phyloP scores from a whole-genome alignment of 2,113 vertebrate genomes.

The Chaetops frenatus region DNA sequence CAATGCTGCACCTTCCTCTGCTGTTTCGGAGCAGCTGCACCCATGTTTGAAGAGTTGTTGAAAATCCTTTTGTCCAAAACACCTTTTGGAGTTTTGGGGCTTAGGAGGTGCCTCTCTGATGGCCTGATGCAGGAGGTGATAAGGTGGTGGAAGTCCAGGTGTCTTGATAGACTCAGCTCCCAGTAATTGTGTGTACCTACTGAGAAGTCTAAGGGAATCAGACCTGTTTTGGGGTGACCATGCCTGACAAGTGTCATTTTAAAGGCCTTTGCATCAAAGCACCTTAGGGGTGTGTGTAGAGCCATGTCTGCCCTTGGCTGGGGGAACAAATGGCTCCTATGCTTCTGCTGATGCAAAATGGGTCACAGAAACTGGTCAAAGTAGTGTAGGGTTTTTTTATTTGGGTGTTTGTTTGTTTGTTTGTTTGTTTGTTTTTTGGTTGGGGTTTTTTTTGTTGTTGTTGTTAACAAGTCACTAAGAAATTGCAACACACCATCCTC shows the following conservation, averaged over 20 bases:
- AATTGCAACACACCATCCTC: not conserved
- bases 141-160: not conserved
- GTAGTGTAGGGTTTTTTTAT: not conserved
- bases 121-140: not conserved
- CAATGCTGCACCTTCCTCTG: not conserved
- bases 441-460: no score
- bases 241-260: not conserved
- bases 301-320: not conserved
- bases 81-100: not conserved
- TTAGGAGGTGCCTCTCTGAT: not conserved
- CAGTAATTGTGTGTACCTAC: not conserved
- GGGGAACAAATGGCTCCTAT: not conserved
- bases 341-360: not conserved
- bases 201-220: not conserved
- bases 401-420: no score
- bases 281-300: accelerated
- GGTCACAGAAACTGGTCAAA: not conserved
- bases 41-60: not conserved
- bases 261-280: not conserved
- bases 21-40: not conserved
- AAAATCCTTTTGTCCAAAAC: not conserved
- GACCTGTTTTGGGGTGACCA: not conserved
- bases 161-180: not conserved
- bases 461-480: not conserved
- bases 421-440: no score